phyloP scores from a whole-genome alignment of 2,888 invertebrate genomes.

The Charanyca ferruginea region DNA sequence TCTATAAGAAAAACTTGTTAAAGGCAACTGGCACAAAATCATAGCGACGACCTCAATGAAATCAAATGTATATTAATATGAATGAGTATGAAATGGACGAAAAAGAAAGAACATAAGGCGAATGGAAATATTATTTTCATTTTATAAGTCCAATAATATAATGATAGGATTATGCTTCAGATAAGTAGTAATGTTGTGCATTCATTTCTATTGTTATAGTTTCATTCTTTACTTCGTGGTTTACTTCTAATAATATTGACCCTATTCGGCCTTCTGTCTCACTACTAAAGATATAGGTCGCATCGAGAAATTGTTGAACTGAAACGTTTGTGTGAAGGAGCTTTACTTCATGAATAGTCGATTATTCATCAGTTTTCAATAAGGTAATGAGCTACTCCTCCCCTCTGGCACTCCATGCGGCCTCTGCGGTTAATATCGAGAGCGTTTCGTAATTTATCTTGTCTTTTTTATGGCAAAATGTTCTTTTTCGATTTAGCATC shows the following conservation, averaged over 20 bases:
- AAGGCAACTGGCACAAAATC: not conserved
- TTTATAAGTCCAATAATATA: slow-evolving; percentile 23
- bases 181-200: slow-evolving; percentile 8
- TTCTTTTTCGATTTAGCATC: not conserved
- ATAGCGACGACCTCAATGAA: slow-evolving; percentile 15
- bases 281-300: not conserved
- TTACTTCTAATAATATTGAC: slow-evolving; percentile 2
- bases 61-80: slow-evolving; percentile 32
- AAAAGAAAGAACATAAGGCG: slow-evolving; percentile 11
- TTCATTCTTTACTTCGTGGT: too few relatives aligned
- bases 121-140: slow-evolving; percentile 21
- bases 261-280: not conserved
- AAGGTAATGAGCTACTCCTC: not conserved
- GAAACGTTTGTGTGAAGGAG: not conserved
- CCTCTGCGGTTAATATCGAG: not conserved
- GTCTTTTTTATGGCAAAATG: not conserved
- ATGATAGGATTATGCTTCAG: slow-evolving; percentile 16
- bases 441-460: not conserved
- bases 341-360: slow-evolving; percentile 8
- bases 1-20: not conserved
- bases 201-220: slow-evolving; percentile 21
- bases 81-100: slow-evolving; percentile 27
- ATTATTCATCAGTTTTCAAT: slow-evolving; percentile 13
- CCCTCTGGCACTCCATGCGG: not conserved
- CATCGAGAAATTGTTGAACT: not conserved